A percentile compares a stretch with the other conserved stretches of the same genome.
These are phyloP conservation scores for Mus spretus DNA, from an alignment of 2,797 vertebrate species.

Conservation along the genomic window DNA sequence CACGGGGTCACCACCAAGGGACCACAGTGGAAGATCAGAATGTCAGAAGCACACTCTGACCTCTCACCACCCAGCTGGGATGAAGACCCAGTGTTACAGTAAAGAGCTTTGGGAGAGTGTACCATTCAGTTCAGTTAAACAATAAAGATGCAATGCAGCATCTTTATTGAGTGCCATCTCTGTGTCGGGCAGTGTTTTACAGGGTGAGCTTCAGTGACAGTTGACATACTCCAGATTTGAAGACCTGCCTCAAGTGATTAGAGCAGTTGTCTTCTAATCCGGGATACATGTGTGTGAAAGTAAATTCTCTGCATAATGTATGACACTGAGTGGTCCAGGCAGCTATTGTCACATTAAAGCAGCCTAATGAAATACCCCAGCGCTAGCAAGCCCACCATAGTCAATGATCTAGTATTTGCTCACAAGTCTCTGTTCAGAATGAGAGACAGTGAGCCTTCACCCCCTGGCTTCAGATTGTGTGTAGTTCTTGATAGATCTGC, in stretches of 20 bases:
- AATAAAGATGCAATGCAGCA: no score
- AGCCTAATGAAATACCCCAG: background rate
- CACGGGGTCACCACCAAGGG: background rate
- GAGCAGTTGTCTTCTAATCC: background rate
- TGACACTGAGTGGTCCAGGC: background rate
- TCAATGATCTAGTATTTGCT: background rate
- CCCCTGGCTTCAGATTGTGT: background rate
- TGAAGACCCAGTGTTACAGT: background rate
- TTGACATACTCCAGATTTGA: background rate
- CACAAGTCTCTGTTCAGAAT: background rate
- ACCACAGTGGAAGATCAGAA: background rate
- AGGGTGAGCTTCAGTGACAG: background rate
- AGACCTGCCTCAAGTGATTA: background rate
- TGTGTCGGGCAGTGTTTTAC: background rate
- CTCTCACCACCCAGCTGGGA: background rate
- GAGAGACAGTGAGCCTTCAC: background rate
- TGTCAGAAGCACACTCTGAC: background rate
- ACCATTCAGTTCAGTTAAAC: background rate
- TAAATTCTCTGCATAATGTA: background rate
- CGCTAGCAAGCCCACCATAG: background rate
- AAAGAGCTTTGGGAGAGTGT: background rate
- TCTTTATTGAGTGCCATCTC: background rate
- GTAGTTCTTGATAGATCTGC: background rate
- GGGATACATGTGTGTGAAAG: background rate
- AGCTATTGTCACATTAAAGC: background rate